A percentile compares a stretch with the other conserved stretches of the same genome.
Conservation (phyloP, 2,888 invertebrate species). For the Tetranychus piercei region DNA sequence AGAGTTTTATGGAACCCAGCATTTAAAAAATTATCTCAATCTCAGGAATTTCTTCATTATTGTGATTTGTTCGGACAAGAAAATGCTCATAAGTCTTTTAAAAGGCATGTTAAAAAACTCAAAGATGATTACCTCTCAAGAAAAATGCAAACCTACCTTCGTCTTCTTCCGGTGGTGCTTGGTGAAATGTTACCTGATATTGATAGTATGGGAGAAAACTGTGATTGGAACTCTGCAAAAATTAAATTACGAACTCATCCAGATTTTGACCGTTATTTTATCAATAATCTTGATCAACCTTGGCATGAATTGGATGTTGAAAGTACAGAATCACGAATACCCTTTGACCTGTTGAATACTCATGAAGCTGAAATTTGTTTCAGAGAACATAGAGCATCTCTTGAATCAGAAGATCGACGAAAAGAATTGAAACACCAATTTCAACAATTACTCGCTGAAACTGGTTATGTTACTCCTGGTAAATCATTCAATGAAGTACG, state of each 20-base stretch:
- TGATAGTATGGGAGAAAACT: constrained; percentile 45
- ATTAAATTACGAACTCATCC: constrained; percentile 70
- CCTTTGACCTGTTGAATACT: constrained; percentile 73
- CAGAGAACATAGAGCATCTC: constrained; percentile 68
- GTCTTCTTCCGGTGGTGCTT: constrained; percentile 53
- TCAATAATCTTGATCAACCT: constrained; percentile 56
- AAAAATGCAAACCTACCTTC: constrained; percentile 55
- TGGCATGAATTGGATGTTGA: constrained; percentile 56
- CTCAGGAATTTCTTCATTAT: constrained; percentile 72
- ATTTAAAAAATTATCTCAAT: constrained; percentile 62
- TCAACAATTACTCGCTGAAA: constrained; percentile 74
- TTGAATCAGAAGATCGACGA: constrained; percentile 77
- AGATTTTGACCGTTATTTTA: constrained; percentile 83
- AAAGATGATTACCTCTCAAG: constrained; percentile 60
- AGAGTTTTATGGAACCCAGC: constrained; percentile 70
- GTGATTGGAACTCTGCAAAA: constrained; percentile 73
- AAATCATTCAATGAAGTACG: constrained; percentile 68
- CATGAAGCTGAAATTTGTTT: constrained; percentile 79
- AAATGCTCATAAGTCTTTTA: constrained; percentile 55
- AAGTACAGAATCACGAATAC: constrained; percentile 54
- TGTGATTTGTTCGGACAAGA: constrained; percentile 71
- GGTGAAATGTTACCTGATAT: constrained; percentile 60
- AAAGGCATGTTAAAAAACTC: constrained; percentile 56
- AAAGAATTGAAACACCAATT: constrained; percentile 85
- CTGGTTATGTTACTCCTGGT: constrained; percentile 86